Evolutionary conservation across 2,888 invertebrate genomes (phyloP), one percentile per base, ranked within the genome.

Genomic region (Epinotia brunnichana): DNA sequence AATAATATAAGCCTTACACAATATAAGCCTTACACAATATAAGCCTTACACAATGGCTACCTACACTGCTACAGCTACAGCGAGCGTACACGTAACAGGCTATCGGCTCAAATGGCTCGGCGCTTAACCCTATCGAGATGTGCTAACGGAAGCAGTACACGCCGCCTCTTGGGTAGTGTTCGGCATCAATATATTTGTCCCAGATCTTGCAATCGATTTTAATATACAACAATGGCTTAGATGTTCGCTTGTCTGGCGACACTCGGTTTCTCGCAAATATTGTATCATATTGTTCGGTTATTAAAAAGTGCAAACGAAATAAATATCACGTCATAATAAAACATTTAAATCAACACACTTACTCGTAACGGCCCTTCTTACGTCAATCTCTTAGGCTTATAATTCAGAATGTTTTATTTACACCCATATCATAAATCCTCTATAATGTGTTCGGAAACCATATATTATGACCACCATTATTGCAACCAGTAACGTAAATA

Each of bases 101-200:
- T 53, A 48, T 64, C 35, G 57, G 62, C 56, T 56, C 17, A 60
- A 71, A 71, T 66, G 62, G 67, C 56, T 56, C 56, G 39, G 39
- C 17, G 66, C 54, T 68, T 56, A 48, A 44, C 61, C 39, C 48
- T 68, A 72, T 72, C 68, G 61, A 72, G 72, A 72, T 72, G 61
- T 51, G 61, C 67, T 35, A 64, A 48, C 54, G 67, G 67, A 72
- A 68, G 67, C 66, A 54, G 21, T 62, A 72, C 72, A 62, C 61
- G 61, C 39, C 54, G 64, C 59, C 67, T 35, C 67, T 68, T 44
- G 67, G 29, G 9, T 24, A 29, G 41, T 39, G 62, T 63, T 70
- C 48, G 29, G 39, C 70, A 60, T 60, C 60, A 44, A 66, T n/a
- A 44, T 48, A 67, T 60, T 67, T 56, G 57, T 44, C 67, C 61